These are phyloP conservation scores for Acrossocheilus fasciatus DNA, from an alignment of 2,797 vertebrate genomes.

Conservation along the genomic window DNA sequence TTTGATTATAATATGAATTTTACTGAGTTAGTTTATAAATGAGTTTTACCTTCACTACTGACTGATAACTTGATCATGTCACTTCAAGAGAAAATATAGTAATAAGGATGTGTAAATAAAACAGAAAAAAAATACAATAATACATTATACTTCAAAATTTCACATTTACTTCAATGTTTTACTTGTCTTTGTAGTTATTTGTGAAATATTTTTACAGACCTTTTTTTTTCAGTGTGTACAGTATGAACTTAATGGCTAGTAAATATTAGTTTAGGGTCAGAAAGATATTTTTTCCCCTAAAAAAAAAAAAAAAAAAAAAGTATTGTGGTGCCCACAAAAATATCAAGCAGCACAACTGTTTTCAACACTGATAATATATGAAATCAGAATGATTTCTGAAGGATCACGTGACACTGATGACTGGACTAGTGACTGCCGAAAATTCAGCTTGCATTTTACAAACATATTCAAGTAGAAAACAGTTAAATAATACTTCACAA, in stretches of 20 bases:
- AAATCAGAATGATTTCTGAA: background rate
- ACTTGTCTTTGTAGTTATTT: too few relatives aligned
- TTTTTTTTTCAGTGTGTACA: too few relatives aligned
- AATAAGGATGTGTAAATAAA: background rate
- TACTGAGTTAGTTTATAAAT: background rate
- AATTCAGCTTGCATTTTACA: background rate
- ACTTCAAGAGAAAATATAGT: background rate
- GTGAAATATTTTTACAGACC: background rate
- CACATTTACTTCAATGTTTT: too few relatives aligned
- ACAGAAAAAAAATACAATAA: background rate
- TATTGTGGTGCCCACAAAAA: background rate
- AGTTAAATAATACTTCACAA: background rate
- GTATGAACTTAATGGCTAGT: too few relatives aligned
- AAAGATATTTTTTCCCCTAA: too few relatives aligned
- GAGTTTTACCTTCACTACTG: background rate
- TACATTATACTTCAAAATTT: background rate
- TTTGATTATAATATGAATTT: constrained; percentile 9
- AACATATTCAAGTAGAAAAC: background rate
- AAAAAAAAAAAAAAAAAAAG: too few relatives aligned
- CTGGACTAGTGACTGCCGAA: background rate
- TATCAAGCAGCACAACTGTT: background rate
- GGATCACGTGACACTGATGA: too few relatives aligned
- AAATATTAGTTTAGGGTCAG: too few relatives aligned
- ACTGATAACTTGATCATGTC: background rate
- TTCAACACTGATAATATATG: background rate